Evolutionary conservation across 2,888 invertebrate species (phyloP).

Genomic region (Atherix ibis): DNA sequence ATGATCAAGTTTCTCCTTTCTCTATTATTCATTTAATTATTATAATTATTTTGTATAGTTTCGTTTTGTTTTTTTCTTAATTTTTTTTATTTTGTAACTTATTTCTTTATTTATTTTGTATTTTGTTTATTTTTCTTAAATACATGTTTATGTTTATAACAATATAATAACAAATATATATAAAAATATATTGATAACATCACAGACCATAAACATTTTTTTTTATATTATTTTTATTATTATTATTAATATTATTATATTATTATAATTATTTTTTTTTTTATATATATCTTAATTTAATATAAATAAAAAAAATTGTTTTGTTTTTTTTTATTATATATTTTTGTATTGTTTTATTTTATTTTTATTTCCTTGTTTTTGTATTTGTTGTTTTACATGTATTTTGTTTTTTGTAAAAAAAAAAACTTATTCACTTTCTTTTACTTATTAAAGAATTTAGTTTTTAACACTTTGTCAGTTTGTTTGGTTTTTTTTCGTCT

Average conservation of each 20-base stretch:
- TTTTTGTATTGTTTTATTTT: too few species aligned
- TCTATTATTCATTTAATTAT: too few species aligned
- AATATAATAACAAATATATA: slow-evolving; percentile 21
- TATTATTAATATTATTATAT: too few species aligned
- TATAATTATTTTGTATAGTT: too few species aligned
- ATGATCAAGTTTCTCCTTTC: too few species aligned
- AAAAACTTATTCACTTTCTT: too few species aligned
- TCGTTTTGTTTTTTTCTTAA: slow-evolving; percentile 11
- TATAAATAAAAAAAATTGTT: slow-evolving; percentile 14
- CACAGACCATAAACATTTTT: slow-evolving; percentile 20
- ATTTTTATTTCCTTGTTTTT: slow-evolving; percentile 3
- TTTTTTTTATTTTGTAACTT: slow-evolving; percentile 10
- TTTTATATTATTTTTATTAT: too few species aligned
- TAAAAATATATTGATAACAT: slow-evolving; percentile 22
- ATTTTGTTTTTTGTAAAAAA: too few species aligned
- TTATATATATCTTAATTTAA: slow-evolving; percentile 13
- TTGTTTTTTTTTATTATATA: slow-evolving; percentile 6
- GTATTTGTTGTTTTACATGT: slow-evolving; percentile 1
- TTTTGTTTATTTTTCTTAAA: slow-evolving; percentile 12
- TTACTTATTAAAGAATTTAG: too few species aligned
- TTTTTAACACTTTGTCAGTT: too few species aligned
- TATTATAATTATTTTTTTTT: too few species aligned
- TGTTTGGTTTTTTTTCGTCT: too few species aligned
- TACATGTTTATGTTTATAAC: slow-evolving; percentile 16
- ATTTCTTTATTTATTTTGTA: slow-evolving; percentile 5